Conservation (phyloP, 2,113 vertebrate genomes). For the Ursus arctos region DNA sequence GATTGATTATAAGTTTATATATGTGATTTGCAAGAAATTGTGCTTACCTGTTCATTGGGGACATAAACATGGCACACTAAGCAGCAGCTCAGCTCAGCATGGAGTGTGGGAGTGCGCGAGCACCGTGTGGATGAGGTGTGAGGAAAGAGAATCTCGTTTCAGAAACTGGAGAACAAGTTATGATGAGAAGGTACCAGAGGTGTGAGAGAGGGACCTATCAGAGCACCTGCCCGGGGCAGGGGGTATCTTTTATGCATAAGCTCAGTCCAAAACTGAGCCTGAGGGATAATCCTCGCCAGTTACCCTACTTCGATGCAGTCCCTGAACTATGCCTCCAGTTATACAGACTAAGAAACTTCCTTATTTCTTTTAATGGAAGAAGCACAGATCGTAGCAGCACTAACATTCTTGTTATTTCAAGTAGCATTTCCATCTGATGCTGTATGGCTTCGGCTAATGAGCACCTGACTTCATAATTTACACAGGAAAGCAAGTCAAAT, state of each 20-base stretch:
- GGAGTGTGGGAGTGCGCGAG: not conserved
- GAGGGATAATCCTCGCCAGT: not conserved
- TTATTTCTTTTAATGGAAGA: not conserved
- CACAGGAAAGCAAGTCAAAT: not conserved
- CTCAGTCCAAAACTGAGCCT: not conserved
- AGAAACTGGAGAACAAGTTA: not conserved
- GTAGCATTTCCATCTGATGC: not conserved
- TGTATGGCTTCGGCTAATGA: not conserved
- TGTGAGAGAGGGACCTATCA: not conserved
- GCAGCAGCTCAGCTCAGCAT: not conserved
- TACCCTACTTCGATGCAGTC: not conserved
- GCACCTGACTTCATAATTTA: not conserved
- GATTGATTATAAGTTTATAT: not conserved
- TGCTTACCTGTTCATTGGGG: not conserved
- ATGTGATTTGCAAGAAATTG: not conserved
- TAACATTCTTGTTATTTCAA: not conserved
- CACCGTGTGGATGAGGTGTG: not conserved
- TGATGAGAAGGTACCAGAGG: not conserved
- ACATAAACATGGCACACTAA: not conserved
- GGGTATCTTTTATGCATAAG: not conserved
- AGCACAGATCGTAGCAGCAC: not conserved
- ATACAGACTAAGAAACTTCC: not conserved
- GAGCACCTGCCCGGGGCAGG: rapidly evolving
- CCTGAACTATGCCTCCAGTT: not conserved
- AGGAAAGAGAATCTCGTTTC: not conserved